Percentiles rank a stretch among this genome's conserved stretches.
These are phyloP conservation scores for Teleogryllus oceanicus DNA, from an alignment of 2,888 invertebrate genomes.

Conservation along the genomic window DNA sequence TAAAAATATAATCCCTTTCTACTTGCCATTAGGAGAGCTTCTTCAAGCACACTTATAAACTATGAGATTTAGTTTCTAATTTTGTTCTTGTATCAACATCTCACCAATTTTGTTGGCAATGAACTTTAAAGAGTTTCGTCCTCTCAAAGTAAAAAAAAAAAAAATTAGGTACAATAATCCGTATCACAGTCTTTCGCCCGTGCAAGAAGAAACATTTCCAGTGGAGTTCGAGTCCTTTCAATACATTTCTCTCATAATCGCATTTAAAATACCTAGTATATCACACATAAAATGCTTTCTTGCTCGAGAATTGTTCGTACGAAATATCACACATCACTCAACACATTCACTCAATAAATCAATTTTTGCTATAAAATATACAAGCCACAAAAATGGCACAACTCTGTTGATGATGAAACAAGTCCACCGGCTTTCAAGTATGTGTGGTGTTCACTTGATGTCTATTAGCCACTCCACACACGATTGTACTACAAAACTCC, in stretches of 20 bases:
- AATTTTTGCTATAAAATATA: slow-evolving; percentile 31
- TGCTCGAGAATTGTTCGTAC: not conserved
- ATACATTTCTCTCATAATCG: not conserved
- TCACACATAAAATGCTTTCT: not conserved
- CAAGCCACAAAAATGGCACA: slow-evolving; percentile 35
- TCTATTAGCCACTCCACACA: not conserved
- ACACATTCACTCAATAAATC: not conserved
- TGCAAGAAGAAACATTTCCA: not conserved
- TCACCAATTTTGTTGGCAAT: slow-evolving; percentile 6
- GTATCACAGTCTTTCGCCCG: not conserved
- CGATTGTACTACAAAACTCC: not conserved
- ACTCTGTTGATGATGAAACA: not conserved
- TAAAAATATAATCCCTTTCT: too few relatives aligned
- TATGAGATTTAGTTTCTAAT: not conserved
- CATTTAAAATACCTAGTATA: not conserved
- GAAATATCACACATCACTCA: not conserved
- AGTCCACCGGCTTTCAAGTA: not conserved
- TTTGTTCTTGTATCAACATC: not conserved
- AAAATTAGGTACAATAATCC: slow-evolving; percentile 2
- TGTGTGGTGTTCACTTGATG: not conserved
- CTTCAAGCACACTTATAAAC: not conserved
- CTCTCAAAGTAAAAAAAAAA: not conserved
- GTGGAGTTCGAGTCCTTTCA: not conserved
- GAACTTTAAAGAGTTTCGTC: not conserved
- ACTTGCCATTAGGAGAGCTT: not conserved